Evolutionary conservation across 2,888 invertebrate species (phyloP).

Genomic region (Melolontha melolontha): DNA sequence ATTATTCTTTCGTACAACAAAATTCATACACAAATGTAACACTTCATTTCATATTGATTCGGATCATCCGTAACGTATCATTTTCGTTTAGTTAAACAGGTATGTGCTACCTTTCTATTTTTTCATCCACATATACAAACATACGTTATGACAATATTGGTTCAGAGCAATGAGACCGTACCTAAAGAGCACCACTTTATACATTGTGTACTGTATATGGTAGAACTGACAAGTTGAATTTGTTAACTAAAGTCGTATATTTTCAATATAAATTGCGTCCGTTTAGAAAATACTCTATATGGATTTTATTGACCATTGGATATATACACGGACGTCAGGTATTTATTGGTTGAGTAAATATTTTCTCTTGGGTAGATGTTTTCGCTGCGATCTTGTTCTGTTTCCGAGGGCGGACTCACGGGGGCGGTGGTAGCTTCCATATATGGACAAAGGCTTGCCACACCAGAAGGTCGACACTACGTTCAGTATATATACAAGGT

Average conservation of each 20-base stretch:
- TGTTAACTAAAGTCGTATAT: slow-evolving; percentile 40
- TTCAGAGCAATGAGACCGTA: slow-evolving; percentile 13
- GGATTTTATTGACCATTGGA: slow-evolving; percentile 46
- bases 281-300: slow-evolving; percentile 43
- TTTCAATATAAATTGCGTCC: slow-evolving; percentile 41
- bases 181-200: neutral
- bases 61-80: too few species aligned
- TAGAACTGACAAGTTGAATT: slow-evolving; percentile 36
- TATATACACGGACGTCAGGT: slow-evolving; percentile 40
- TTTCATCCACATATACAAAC: neutral
- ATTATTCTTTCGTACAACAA: too few species aligned
- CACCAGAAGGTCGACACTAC: slow-evolving; percentile 49
- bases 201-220: slow-evolving; percentile 39
- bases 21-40: too few species aligned
- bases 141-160: slow-evolving; percentile 23
- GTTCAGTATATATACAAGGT: slow-evolving; percentile 20
- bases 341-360: slow-evolving; percentile 45
- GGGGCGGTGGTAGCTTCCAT: slow-evolving; percentile 62
- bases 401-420: slow-evolving; percentile 59
- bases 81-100: too few species aligned
- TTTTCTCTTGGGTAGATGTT: slow-evolving; percentile 49
- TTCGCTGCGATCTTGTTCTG: slow-evolving; percentile 46
- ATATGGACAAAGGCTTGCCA: slow-evolving; percentile 62
- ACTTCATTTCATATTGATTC: too few species aligned
- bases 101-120: neutral